Conservation (phyloP, 2,113 vertebrate species). For the Lamprotornis superbus region DNA sequence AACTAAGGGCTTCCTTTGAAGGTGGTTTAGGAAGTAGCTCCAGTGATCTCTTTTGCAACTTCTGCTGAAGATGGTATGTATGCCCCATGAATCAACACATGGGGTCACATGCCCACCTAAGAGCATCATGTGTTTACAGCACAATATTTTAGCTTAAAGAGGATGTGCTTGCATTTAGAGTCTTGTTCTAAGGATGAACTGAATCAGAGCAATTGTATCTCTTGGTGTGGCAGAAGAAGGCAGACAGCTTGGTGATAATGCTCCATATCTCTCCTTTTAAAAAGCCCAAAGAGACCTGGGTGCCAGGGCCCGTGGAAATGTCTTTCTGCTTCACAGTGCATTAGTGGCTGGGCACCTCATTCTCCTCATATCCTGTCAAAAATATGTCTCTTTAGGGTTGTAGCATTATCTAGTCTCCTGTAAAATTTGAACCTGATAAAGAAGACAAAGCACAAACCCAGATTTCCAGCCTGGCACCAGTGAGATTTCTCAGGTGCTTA, state of each 20-base stretch:
- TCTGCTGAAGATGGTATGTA: background rate
- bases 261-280: background rate
- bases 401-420: background rate
- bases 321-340: background rate
- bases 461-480: background rate
- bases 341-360: background rate
- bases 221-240: background rate
- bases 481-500: background rate
- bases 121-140: background rate
- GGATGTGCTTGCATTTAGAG: background rate
- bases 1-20: background rate
- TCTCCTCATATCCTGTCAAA: background rate
- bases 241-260: background rate
- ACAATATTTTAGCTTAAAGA: background rate
- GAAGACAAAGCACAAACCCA: background rate
- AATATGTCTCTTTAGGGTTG: background rate
- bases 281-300: background rate
- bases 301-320: background rate
- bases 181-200: background rate
- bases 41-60: accelerated
- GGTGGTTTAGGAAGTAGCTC: background rate
- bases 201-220: background rate
- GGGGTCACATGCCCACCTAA: background rate
- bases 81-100: background rate
- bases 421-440: background rate